These are phyloP conservation scores for Sapayoa aenigma DNA, from an alignment of 2,113 vertebrate species.

Conservation along the genomic window DNA sequence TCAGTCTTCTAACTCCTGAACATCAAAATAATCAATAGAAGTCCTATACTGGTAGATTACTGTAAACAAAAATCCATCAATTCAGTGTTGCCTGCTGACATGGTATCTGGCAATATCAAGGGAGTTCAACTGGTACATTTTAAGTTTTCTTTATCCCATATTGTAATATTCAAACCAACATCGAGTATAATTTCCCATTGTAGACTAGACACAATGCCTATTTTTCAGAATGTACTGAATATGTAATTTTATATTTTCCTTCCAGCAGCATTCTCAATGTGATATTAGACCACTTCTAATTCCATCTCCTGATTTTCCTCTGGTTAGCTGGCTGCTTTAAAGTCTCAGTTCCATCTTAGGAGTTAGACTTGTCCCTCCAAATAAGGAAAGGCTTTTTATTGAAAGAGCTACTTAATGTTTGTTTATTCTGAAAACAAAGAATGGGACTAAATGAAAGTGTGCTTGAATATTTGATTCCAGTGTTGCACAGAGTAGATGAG, in stretches of 20 bases:
- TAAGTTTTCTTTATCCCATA: slow-evolving; percentile 47
- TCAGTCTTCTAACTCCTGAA: not conserved
- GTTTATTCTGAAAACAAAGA: not conserved
- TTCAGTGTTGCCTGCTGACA: not conserved
- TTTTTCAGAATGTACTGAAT: slow-evolving; percentile 41
- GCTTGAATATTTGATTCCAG: not conserved
- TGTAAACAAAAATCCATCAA: not conserved
- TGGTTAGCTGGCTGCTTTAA: not conserved
- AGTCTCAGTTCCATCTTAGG: not conserved
- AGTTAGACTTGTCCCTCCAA: not conserved
- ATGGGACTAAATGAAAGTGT: not conserved
- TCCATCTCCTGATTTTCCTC: not conserved
- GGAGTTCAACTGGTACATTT: slow-evolving; percentile 62
- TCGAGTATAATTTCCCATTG: slow-evolving; percentile 28
- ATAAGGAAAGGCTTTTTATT: not conserved
- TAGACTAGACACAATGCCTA: slow-evolving; percentile 38
- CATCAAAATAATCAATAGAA: not conserved
- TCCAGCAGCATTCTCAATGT: not conserved
- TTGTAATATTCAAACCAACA: slow-evolving; percentile 57
- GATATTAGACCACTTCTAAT: not conserved
- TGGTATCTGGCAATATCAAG: slow-evolving; percentile 28
- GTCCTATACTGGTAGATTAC: not conserved
- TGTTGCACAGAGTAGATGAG: not conserved
- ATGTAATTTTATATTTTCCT: not conserved
- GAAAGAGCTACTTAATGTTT: not conserved